Base-by-base conservation (phyloP, 2,113 vertebrate genomes). In the Petaurus breviceps region DNA sequence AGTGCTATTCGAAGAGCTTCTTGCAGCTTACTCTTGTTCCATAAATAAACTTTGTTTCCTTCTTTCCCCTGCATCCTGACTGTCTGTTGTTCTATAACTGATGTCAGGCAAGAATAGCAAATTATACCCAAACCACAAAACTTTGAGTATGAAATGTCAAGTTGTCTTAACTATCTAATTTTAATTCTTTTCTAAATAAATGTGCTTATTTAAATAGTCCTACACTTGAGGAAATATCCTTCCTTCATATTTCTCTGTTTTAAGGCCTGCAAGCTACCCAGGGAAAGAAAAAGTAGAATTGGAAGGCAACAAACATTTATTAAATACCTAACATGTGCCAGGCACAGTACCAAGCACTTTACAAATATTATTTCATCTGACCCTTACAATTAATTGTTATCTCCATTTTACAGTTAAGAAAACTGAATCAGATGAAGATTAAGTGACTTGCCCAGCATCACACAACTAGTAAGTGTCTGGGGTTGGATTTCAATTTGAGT, bases 11-110 rank as follows among this genome's bases (percentile, higher is more conserved):
- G 93, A 61, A 91, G 51, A 68, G 90, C 25, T 93, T 54, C n/a
- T 43, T n/a, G n/a, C 16, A 84, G 68, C 3, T 92, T 31, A 8
- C 1, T 19, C 53, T 54, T 50, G 25, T 95, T 94, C 57, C 50
- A 95, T 94, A 93, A 54, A 77, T 89, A 96, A 90, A 53, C 16
- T 7, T 19, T 23, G 19, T 43, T 84, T 84, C 16, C 68, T n/a
- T 68, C 16, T 84, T 84, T 84, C 19, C n/a, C 22, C 68, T 43
- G 68, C 5, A 84, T 84, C n/a, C 12, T 23, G 16, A 43, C 68
- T 84, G 16, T 84, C 68, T 84, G 19, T 84, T 43, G 0, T n/a
- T 77, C 68, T 84, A 19, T 84, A 84, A 84, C 16, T 84, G n/a
- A 84, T 84, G 68, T 23, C 16, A 84, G 22, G 19, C 16, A 84